Base-by-base conservation (phyloP, 1,140 invertebrate species). In the Luehdorfia chinensis region DNA sequence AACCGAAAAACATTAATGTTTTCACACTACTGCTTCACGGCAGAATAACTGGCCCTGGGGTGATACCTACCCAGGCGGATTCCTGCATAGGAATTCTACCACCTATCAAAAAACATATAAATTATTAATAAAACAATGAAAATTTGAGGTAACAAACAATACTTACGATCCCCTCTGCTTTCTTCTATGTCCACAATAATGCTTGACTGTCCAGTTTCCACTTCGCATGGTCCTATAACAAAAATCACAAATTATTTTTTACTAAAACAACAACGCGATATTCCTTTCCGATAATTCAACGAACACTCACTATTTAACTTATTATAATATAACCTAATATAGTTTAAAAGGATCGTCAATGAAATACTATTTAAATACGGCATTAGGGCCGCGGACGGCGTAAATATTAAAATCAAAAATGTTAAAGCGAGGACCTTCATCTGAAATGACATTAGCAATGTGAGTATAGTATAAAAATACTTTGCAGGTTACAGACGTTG, bases 151-250 rank as follows among this genome's bases (percentile, higher is more conserved):
- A n/a, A n/a, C 25, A 18, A 15, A 50, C 19, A 33, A 34, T 53
- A 93, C 94, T 94, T 90, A 97, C 95, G 93, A 60, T 90, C 89
- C 56, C 93, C 94, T 83, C 92, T 89, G 68, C 95, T 96, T 77
- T 97, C 95, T 79, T 95, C 93, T 48, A 96, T 96, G 69, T 97
- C 95, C 37, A 97, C 85, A 55, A 97, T 96, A 32, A 96, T 95
- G 66, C 94, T 96, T 0, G 94, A 94, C 63, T 95, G 93, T 6
- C 94, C 93, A 18, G 91, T 94, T 84, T 95, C 93, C 50, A 95
- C 92, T 68, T 95, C 93, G 70, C 94, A 95, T 59, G 94, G 84
- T 63, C 92, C 93, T 94, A 87, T 28, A 91, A 91, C 7, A 48
- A 14, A 8, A 36, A 48, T 27, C 43, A 34, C 43, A n/a, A 33